Conservation (phyloP, 2,113 vertebrate genomes). For the Phrynosoma blainvillii region DNA sequence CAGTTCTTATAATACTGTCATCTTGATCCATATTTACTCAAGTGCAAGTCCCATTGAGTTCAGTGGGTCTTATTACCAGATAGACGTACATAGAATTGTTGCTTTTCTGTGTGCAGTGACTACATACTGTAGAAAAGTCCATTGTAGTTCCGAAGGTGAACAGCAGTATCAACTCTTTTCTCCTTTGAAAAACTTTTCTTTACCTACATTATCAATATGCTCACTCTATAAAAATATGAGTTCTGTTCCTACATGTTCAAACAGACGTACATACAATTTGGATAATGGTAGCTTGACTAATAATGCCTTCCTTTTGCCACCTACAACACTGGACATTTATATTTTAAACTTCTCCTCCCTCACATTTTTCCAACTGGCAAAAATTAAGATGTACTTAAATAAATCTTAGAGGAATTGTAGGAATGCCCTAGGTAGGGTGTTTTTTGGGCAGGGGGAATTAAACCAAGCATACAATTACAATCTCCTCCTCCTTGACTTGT, state of each 20-base stretch:
- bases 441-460: too few relatives aligned
- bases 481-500: neutral
- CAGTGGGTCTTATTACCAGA: neutral
- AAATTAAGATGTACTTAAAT: neutral
- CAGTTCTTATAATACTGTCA: too few relatives aligned
- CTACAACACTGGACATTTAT: neutral
- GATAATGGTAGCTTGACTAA: neutral
- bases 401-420: neutral
- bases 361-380: neutral
- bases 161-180: neutral
- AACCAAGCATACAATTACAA: neutral
- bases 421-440: too few relatives aligned
- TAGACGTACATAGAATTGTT: too few relatives aligned
- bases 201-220: neutral
- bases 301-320: neutral
- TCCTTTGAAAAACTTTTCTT: neutral
- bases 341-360: neutral
- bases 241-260: neutral
- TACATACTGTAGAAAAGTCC: neutral
- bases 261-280: neutral
- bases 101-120: neutral
- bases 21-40: neutral
- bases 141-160: neutral
- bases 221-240: neutral
- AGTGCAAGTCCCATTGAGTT: neutral